These are phyloP conservation scores for Ormyrus pomaceus DNA, from an alignment of 2,888 invertebrate species.

Conservation along the genomic window DNA sequence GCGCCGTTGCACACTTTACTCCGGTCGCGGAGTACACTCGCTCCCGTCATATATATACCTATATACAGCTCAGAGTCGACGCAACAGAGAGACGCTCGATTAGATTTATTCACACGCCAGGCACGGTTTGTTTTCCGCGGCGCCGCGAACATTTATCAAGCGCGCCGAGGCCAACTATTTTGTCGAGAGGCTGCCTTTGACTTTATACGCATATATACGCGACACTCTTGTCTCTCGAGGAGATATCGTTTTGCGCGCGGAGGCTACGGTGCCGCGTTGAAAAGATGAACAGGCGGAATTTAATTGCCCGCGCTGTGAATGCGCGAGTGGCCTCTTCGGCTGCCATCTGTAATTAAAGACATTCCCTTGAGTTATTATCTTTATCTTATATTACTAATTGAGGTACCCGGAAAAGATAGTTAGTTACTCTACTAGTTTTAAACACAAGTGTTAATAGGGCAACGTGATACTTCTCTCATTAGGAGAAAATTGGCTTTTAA, in stretches of 20 bases:
- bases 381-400: constrained; percentile 44
- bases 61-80: neutral
- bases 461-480: constrained; percentile 10
- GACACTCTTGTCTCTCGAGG: neutral
- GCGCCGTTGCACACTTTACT: no score
- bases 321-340: constrained; percentile 19
- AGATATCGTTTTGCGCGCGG: constrained; percentile 2
- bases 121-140: constrained; percentile 1
- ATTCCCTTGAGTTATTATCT: constrained; percentile 2
- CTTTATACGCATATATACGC: constrained; percentile 7
- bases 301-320: constrained; percentile 32
- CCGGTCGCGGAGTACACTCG: no score
- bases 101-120: constrained; percentile 61
- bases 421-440: constrained; percentile 11
- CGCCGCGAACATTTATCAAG: constrained; percentile 31
- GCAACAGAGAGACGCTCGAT: constrained; percentile 48
- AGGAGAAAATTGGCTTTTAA: neutral
- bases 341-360: constrained; percentile 25
- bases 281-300: constrained; percentile 40
- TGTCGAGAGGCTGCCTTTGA: neutral
- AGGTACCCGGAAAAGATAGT: constrained; percentile 13
- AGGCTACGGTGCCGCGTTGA: no score
- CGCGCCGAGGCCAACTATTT: neutral
- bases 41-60: no score
- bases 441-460: neutral